A percentile compares a stretch with the other conserved stretches of the same genome.
These are phyloP conservation scores for Palythoa grandiflora DNA, from an alignment of 92 coral and sea anemone genomes.

Conservation along the genomic window DNA sequence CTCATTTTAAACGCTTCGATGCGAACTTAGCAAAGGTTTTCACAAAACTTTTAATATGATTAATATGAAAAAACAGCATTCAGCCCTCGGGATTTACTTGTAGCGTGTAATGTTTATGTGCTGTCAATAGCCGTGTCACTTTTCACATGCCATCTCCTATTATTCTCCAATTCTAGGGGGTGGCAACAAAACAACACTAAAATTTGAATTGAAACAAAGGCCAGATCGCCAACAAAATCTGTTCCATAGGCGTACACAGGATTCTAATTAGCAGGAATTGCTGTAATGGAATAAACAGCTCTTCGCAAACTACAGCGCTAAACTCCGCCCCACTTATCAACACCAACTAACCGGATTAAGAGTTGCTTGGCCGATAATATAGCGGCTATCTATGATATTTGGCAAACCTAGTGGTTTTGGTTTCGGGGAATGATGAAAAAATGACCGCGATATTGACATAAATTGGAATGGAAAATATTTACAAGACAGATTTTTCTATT, in stretches of 20 bases:
- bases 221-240: slow-evolving; percentile 77
- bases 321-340: slow-evolving; percentile 92
- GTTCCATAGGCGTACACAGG: slow-evolving; percentile 74
- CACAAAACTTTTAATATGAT: slow-evolving; percentile 17
- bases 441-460: slow-evolving; percentile 82
- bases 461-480: slow-evolving; percentile 91
- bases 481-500: slow-evolving; percentile 81
- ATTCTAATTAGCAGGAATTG: slow-evolving; percentile 86
- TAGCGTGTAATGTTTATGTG: slow-evolving; percentile 44
- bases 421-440: slow-evolving; percentile 62
- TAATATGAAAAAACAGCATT: slow-evolving; percentile 4
- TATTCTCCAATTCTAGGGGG: slow-evolving; percentile 70
- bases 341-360: slow-evolving; percentile 65
- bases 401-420: slow-evolving; percentile 57
- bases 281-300: slow-evolving; percentile 78
- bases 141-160: slow-evolving; percentile 58
- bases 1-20: background rate
- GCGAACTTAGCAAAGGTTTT: background rate
- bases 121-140: slow-evolving; percentile 59
- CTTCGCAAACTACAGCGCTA: slow-evolving; percentile 75
- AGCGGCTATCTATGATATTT: slow-evolving; percentile 45
- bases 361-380: slow-evolving; percentile 50
- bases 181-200: slow-evolving; percentile 73
- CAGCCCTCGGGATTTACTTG: slow-evolving; percentile 40
- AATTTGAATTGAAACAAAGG: slow-evolving; percentile 80